Conservation (phyloP, 2,888 invertebrate genomes). For the Mystacides longicornis region DNA sequence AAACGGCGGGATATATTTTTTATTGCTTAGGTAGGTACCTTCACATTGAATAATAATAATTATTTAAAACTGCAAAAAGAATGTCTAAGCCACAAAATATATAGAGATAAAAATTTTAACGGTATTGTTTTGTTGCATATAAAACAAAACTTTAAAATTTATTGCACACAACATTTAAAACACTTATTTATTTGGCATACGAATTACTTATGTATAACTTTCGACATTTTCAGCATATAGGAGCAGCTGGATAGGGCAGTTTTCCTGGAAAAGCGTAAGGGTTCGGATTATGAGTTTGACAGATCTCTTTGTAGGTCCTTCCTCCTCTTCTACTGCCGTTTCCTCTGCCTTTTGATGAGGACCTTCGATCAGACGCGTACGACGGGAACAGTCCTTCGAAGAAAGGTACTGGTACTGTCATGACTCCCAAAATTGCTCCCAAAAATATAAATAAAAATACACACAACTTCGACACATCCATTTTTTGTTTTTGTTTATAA, state of each 20-base stretch:
- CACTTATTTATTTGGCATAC: not conserved
- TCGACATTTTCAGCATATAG: conserved; percentile 53
- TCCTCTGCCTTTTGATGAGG: conserved; percentile 34
- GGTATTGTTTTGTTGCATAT: too few species aligned
- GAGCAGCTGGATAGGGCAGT: conserved; percentile 49
- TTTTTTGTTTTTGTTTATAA: not conserved
- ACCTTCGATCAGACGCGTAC: conserved; percentile 7
- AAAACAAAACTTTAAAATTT: too few species aligned
- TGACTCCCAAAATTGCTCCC: not conserved
- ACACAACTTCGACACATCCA: not conserved
- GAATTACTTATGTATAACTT: not conserved
- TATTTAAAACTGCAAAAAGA: too few species aligned
- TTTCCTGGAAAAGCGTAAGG: conserved; percentile 51
- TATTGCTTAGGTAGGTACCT: too few species aligned
- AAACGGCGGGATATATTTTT: too few species aligned
- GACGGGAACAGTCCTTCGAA: conserved; percentile 46
- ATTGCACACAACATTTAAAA: not conserved
- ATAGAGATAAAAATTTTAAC: too few species aligned
- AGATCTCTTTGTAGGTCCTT: conserved; percentile 61
- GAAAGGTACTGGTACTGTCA: conserved; percentile 35
- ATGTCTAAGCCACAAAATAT: too few species aligned
- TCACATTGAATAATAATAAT: too few species aligned
- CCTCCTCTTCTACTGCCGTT: conserved; percentile 34
- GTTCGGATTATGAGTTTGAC: conserved; percentile 57
- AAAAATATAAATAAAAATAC: not conserved